A percentile compares a stretch with the other conserved stretches of the same genome.
Conservation (phyloP, 2,113 vertebrate species). For the Labrus mixtus region DNA sequence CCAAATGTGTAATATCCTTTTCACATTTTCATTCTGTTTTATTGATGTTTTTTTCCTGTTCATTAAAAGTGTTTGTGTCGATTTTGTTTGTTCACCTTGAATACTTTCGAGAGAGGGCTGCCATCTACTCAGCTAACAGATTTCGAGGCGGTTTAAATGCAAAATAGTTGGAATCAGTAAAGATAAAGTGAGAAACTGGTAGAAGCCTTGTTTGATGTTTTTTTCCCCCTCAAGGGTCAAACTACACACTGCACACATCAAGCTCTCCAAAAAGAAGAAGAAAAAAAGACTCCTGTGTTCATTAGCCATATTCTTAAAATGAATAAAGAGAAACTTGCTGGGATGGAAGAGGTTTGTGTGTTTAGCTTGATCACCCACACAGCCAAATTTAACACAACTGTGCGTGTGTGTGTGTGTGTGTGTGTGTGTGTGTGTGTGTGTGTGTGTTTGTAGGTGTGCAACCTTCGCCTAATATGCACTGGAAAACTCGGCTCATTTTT, state of each 20-base stretch:
- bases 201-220: background rate
- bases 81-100: constrained; percentile 25
- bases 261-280: background rate
- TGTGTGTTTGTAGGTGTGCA: background rate
- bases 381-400: background rate
- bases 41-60: constrained; percentile 5
- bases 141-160: constrained; percentile 7
- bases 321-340: background rate
- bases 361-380: constrained; percentile 8
- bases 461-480: constrained; percentile 4
- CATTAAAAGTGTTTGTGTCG: constrained; percentile 53
- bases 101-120: constrained; percentile 1
- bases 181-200: background rate
- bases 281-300: background rate
- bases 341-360: background rate
- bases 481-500: constrained; percentile 34
- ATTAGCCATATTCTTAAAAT: background rate
- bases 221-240: background rate
- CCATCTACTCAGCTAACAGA: background rate
- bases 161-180: constrained; percentile 26
- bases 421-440: background rate
- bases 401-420: background rate
- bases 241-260: background rate
- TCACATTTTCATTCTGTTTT: constrained; percentile 14
- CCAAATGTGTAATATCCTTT: constrained; percentile 7